Evolutionary conservation across 1,140 invertebrate species (phyloP), one percentile per base, ranked within the genome.

Genomic region (Andrena cerasifolii): DNA sequence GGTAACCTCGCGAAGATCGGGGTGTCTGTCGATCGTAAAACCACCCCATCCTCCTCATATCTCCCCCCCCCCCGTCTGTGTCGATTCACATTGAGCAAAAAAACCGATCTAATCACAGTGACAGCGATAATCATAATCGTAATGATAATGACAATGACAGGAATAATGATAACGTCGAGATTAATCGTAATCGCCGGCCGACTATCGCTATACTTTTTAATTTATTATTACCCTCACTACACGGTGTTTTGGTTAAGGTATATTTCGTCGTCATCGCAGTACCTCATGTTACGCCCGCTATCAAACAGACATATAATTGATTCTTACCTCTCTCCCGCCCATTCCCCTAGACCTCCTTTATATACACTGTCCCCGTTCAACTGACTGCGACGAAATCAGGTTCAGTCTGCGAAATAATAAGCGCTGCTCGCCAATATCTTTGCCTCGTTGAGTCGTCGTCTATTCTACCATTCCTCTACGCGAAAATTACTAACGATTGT

Each of bases 181-280:
- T 82, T 89, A 89, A 88, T 88, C 80, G 71, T 89, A 90, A 88
- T 87, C 88, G 82, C 89, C 83, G 79, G 73, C 76, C 78, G 76
- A 76, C 84, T 85, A 88, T 82, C 85, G 87, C 88, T 91, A 91
- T 87, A 79, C n/a, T n/a, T 49, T 89, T 89, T 89, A 90, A 56
- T 90, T 90, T 90, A 87, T 90, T 89, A 89, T 89, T 92, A 89
- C 87, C 91, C 88, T 91, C 89, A 89, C 89, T 92, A 92, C 90
- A 90, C 88, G 89, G 90, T 92, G 89, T 61, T 89, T 84, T 89
- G 90, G 80, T 91, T 91, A 92, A 89, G 90, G 87, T 91, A 90
- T 91, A 87, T 88, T 85, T 83, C 53, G 54, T 40, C 40, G 40
- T 84, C 33, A 51, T 68, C 65, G 31, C 54, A 51, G 36, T 53